phyloP scores from a whole-genome alignment of 2,888 invertebrate species.

The Microplitis deprimator region DNA sequence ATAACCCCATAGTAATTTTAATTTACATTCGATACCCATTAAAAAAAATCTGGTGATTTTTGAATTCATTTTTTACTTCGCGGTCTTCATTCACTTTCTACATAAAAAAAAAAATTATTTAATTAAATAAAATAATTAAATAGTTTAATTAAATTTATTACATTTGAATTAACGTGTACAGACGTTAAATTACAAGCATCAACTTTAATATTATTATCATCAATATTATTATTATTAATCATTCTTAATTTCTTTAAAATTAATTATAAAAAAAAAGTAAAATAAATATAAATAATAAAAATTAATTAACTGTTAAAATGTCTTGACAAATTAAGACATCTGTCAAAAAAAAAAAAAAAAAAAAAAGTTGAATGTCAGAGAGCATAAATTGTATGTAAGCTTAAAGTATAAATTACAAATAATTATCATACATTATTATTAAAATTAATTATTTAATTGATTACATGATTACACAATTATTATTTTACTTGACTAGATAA shows the following conservation, averaged over 20 bases:
- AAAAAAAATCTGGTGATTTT: too few relatives aligned
- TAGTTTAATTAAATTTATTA: not conserved
- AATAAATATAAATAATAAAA: not conserved
- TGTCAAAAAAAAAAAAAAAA: not conserved
- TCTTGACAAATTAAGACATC: not conserved
- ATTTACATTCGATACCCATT: too few relatives aligned
- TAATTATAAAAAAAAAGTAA: not conserved
- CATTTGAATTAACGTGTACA: not conserved
- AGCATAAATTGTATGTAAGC: not conserved
- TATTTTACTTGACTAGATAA: slow-evolving; percentile 1
- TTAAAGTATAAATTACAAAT: not conserved
- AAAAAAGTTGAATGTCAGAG: not conserved
- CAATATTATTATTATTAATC: not conserved
- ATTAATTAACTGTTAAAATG: not conserved
- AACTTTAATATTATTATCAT: too few relatives aligned
- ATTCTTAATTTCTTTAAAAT: not conserved
- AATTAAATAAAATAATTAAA: not conserved
- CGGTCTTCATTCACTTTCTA: too few relatives aligned
- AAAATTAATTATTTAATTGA: slow-evolving; percentile 20
- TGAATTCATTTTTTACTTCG: too few relatives aligned
- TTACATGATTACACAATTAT: not conserved
- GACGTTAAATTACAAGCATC: not conserved
- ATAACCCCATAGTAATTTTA: too few relatives aligned
- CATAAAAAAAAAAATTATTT: slow-evolving; percentile 7
- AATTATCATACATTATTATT: not conserved